Conservation (phyloP, 2,888 invertebrate species). For the Drepanosiphum platanoidis region DNA sequence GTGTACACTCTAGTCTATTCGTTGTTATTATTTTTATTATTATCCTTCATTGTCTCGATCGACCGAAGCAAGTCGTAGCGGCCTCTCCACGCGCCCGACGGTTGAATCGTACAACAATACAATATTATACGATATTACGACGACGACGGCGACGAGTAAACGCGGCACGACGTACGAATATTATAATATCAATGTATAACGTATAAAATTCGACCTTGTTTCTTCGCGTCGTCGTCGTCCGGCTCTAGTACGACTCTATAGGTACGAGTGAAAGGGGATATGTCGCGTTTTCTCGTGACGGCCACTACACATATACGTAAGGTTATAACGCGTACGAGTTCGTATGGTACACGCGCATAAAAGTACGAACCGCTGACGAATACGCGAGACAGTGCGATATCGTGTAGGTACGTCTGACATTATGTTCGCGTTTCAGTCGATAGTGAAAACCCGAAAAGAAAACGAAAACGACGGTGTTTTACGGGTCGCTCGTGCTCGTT, state of each 20-base stretch:
- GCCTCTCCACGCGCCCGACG: not conserved
- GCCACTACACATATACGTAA: not conserved
- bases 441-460: not conserved
- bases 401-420: too few relatives aligned
- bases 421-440: too few relatives aligned
- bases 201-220: constrained; percentile 27
- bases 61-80: too few relatives aligned
- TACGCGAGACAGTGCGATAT: too few relatives aligned
- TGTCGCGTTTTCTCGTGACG: constrained; percentile 31
- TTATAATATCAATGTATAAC: not conserved
- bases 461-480: too few relatives aligned
- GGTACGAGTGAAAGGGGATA: constrained; percentile 55
- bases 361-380: not conserved
- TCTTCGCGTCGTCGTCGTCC: not conserved
- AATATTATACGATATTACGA: not conserved
- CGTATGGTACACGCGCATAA: too few relatives aligned
- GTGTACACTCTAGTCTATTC: too few relatives aligned
- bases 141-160: not conserved
- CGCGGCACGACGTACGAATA: not conserved
- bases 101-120: not conserved
- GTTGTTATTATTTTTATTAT: not conserved
- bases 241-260: too few relatives aligned
- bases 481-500: too few relatives aligned
- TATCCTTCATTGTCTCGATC: not conserved
- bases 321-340: too few relatives aligned